Conservation (phyloP, 2,797 vertebrate species). For the Anguilla obscura region DNA sequence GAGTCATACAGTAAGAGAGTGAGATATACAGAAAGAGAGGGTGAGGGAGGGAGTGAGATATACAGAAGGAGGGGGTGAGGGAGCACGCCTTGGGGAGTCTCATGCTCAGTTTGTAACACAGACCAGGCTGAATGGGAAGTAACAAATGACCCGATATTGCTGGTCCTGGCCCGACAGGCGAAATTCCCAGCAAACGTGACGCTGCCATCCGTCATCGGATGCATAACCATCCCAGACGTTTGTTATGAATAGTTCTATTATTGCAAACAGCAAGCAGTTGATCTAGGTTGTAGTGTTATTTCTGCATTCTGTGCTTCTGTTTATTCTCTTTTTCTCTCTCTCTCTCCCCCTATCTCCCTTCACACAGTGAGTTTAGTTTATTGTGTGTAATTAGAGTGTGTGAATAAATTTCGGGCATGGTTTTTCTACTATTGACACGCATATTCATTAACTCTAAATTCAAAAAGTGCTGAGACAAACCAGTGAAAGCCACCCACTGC, state of each 20-base stretch:
- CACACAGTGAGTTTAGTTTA: conserved; percentile 28
- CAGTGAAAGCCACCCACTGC: not conserved
- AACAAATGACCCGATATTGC: conserved; percentile 28
- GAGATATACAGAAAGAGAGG: not conserved
- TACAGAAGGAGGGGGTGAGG: not conserved
- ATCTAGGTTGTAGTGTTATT: conserved; percentile 33
- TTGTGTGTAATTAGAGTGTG: conserved; percentile 16
- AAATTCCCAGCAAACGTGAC: not conserved
- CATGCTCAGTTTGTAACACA: conserved; percentile 23
- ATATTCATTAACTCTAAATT: not conserved
- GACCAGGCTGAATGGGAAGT: conserved; percentile 22
- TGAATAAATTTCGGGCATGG: not conserved
- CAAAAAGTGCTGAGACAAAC: not conserved
- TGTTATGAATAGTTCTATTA: conserved; percentile 38
- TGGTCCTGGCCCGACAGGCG: not conserved
- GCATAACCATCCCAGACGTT: conserved; percentile 21
- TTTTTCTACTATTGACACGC: not conserved
- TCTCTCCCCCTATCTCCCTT: not conserved
- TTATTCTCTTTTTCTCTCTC: not conserved
- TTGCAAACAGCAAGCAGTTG: conserved; percentile 37
- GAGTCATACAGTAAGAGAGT: not conserved
- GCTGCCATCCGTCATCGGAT: conserved; percentile 6
- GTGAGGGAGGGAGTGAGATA: too few species aligned
- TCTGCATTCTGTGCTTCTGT: conserved; percentile 30
- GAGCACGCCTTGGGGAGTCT: conserved; percentile 41